Evolutionary conservation across 1,140 invertebrate species (phyloP).

Genomic region (Bombus ignitus): DNA sequence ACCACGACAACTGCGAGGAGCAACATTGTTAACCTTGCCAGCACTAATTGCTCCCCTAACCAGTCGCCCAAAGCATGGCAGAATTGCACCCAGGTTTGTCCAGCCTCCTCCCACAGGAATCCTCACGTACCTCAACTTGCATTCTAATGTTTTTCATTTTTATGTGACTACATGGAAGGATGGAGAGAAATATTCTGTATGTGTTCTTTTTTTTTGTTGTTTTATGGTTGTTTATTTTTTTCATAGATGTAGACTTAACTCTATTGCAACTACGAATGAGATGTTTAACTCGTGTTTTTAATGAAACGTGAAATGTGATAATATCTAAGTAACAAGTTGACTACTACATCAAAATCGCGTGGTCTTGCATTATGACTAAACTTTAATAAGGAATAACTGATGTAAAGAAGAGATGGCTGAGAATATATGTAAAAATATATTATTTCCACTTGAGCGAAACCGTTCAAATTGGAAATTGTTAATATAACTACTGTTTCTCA

Average conservation of each 20-base stretch:
- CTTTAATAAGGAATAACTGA: too few species aligned
- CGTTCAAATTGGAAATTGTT: too few species aligned
- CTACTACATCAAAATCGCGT: too few species aligned
- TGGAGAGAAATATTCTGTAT: not conserved
- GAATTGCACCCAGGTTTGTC: conserved; percentile 80
- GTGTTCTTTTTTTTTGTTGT: not conserved
- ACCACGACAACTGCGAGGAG: conserved; percentile 60
- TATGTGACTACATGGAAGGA: not conserved
- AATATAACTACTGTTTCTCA: too few species aligned
- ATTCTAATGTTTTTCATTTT: not conserved
- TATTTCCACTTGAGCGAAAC: too few species aligned
- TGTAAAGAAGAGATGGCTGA: too few species aligned
- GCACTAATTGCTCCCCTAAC: conserved; percentile 78
- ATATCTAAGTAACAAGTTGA: too few species aligned
- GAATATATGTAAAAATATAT: too few species aligned
- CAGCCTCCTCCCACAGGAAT: conserved; percentile 44
- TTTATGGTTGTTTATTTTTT: not conserved
- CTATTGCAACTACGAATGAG: not conserved
- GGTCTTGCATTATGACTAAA: too few species aligned
- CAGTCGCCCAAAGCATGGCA: conserved; percentile 82
- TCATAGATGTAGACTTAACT: not conserved
- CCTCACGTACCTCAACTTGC: not conserved
- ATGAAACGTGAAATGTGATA: too few species aligned
- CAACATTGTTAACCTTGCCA: conserved; percentile 67
- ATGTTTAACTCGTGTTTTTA: not conserved